These are phyloP conservation scores for Drosophila bocqueti DNA, from an alignment of 1,140 invertebrate genomes.

Conservation along the genomic window DNA sequence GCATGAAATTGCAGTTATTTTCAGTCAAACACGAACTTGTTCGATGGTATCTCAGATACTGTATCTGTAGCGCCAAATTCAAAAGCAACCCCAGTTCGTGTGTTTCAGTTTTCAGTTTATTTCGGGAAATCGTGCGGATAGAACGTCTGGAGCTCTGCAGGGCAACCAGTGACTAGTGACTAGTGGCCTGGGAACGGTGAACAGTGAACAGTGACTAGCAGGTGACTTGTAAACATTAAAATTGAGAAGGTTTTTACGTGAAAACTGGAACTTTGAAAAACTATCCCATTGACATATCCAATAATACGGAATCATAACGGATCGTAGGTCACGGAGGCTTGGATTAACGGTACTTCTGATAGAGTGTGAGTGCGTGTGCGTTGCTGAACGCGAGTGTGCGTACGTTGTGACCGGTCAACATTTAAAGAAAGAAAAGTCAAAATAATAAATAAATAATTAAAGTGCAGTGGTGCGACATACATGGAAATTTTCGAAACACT, in stretches of 20 bases:
- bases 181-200: neutral
- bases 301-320: conserved; percentile 36
- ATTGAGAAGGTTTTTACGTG: neutral
- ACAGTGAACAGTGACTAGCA: neutral
- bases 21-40: conserved; percentile 25
- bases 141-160: neutral
- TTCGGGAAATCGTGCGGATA: conserved; percentile 4
- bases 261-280: neutral
- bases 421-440: neutral
- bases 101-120: conserved; percentile 5
- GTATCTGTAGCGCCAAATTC: neutral
- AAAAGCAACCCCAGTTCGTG: neutral
- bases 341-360: conserved; percentile 24
- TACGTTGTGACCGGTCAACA: conserved; percentile 53
- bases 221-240: neutral
- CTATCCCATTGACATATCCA: neutral
- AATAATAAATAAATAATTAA: conserved; percentile 6
- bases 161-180: neutral
- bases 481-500: conserved; percentile 1
- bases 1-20: conserved; percentile 36
- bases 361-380: conserved; percentile 10
- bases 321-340: conserved; percentile 56
- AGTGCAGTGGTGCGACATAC: conserved; percentile 15
- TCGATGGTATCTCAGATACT: neutral
- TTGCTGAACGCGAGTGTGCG: conserved; percentile 28